Evolutionary conservation across 2,113 vertebrate genomes (phyloP).

Genomic region (Spilogale gracilis): DNA sequence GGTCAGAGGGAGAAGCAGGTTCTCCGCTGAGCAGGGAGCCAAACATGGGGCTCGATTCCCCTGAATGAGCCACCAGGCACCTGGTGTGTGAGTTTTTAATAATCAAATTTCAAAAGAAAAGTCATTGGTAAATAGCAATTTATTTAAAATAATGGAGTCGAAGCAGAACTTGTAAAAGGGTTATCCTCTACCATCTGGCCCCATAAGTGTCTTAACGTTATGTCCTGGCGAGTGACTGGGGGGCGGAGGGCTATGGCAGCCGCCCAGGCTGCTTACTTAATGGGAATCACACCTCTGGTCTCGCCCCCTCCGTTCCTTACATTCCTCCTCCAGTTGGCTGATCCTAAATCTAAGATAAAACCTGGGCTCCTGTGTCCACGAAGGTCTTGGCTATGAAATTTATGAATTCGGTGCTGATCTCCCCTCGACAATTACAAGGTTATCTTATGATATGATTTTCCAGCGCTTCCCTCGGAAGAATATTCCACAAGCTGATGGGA

Average conservation of each 20-base stretch:
- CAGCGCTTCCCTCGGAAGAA: not conserved
- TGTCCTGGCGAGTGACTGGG: not conserved
- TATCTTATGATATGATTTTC: not conserved
- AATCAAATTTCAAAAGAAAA: slow-evolving; percentile 33
- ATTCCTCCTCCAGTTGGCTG: slow-evolving; percentile 5
- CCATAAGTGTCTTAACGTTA: not conserved
- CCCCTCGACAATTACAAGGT: not conserved
- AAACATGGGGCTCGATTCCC: rapidly evolving
- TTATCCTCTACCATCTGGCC: not conserved
- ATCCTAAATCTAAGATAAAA: not conserved
- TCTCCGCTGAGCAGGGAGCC: not conserved
- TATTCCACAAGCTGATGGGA: not conserved
- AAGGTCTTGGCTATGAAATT: not conserved
- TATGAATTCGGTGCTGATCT: not conserved
- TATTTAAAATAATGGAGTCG: slow-evolving; percentile 33
- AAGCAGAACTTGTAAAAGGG: not conserved
- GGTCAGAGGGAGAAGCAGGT: not conserved
- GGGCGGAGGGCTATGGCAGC: not conserved
- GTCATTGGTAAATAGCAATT: not conserved
- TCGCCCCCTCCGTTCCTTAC: not conserved
- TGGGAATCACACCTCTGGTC: not conserved
- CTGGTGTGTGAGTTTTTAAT: not conserved
- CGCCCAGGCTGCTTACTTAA: not conserved
- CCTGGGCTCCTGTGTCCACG: not conserved
- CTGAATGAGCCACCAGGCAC: not conserved